phyloP scores from a whole-genome alignment of 2,797 vertebrate species.

The Manis pentadactyla region DNA sequence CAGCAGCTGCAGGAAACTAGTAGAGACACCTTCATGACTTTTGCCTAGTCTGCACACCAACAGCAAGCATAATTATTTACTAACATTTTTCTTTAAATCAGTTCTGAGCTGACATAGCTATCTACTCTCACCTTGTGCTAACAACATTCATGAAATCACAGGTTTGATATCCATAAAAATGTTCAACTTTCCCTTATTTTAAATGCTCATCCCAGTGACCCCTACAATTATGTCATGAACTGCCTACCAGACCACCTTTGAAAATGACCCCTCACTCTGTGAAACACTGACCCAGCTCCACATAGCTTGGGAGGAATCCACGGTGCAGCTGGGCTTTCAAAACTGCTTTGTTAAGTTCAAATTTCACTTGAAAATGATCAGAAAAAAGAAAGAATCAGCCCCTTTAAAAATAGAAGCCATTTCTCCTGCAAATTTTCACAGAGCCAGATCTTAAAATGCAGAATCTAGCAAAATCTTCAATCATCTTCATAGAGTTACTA shows the following conservation, averaged over 20 bases:
- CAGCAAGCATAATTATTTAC: not conserved
- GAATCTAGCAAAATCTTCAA: constrained; percentile 71
- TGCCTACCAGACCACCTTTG: not conserved
- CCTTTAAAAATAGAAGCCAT: constrained; percentile 81
- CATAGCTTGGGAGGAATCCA: not conserved
- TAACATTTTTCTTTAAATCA: not conserved
- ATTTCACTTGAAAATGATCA: constrained; percentile 68
- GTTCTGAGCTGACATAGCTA: not conserved
- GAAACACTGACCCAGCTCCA: constrained; percentile 20
- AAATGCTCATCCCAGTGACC: not conserved
- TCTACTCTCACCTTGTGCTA: not conserved
- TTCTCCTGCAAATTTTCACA: constrained; percentile 69
- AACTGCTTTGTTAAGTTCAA: constrained; percentile 68
- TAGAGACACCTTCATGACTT: not conserved
- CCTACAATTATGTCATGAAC: not conserved
- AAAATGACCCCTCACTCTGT: not conserved
- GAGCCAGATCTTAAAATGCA: constrained; percentile 72
- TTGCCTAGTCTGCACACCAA: not conserved
- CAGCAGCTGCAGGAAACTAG: not conserved
- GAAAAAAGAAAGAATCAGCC: constrained; percentile 67
- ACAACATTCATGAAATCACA: not conserved
- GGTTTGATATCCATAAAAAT: not conserved
- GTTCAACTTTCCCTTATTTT: not conserved
- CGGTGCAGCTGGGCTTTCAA: constrained; percentile 62
- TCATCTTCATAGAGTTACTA: constrained; percentile 37